Conservation (phyloP, 2,888 invertebrate genomes). For the Sminthurides aquaticus region DNA sequence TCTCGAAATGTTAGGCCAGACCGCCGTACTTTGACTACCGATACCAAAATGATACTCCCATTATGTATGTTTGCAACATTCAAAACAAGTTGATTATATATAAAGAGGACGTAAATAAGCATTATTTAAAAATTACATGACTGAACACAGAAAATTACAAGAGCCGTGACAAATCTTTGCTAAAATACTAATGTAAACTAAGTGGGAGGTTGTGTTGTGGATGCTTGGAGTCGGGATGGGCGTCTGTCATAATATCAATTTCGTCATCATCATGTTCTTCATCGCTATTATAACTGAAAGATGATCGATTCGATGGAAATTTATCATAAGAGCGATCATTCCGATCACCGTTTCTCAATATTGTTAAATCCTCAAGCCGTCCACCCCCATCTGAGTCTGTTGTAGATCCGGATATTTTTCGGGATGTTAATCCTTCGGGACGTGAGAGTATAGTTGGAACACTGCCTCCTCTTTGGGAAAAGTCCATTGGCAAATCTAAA, state of each 20-base stretch:
- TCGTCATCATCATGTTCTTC: slow-evolving; percentile 31
- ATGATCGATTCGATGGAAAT: slow-evolving; percentile 25
- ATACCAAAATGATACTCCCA: too few species aligned
- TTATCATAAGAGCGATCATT: slow-evolving; percentile 11
- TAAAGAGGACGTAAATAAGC: too few species aligned
- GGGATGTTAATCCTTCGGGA: too few species aligned
- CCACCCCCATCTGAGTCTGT: slow-evolving; percentile 12
- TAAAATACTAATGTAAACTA: slow-evolving; percentile 7
- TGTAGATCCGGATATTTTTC: slow-evolving; percentile 13
- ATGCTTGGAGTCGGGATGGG: slow-evolving; percentile 4
- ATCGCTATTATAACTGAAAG: slow-evolving; percentile 25
- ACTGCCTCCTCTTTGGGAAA: slow-evolving; percentile 27
- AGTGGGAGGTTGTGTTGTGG: background rate
- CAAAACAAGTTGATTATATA: too few species aligned
- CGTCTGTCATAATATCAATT: slow-evolving; percentile 29
- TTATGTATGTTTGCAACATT: too few species aligned
- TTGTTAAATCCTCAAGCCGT: slow-evolving; percentile 20
- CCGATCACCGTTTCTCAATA: slow-evolving; percentile 2
- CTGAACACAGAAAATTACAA: too few species aligned
- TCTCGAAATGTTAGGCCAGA: too few species aligned
- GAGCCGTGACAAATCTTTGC: too few species aligned
- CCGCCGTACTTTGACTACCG: too few species aligned
- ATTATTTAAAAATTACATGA: too few species aligned
- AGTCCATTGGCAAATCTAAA: slow-evolving; percentile 38
- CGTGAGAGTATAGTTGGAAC: background rate